Percentiles rank a stretch among this genome's conserved stretches.
phyloP scores from a whole-genome alignment of 2,113 vertebrate genomes.

The Galeopterus variegatus region DNA sequence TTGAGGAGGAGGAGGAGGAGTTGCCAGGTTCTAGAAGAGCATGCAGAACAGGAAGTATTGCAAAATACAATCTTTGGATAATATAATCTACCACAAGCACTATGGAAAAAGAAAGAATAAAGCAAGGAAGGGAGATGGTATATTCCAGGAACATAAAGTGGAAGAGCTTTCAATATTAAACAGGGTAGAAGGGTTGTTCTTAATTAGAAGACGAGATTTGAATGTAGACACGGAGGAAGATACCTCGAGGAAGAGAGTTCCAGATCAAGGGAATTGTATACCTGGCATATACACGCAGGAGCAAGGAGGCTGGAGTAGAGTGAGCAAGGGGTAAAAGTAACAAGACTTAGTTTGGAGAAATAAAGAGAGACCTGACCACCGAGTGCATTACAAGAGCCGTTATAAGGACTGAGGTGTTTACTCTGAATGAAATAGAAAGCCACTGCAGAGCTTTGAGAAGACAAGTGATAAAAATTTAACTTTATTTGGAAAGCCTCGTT shows the following conservation, averaged over 20 bases:
- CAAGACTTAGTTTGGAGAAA: neutral
- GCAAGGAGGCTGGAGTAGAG: neutral
- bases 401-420: neutral
- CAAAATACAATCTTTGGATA: neutral
- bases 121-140: neutral
- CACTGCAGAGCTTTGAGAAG: neutral
- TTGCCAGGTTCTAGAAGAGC: neutral
- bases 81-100: neutral
- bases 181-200: neutral
- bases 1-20: neutral
- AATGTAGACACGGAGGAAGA: neutral
- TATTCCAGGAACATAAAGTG: neutral
- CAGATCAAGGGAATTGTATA: neutral
- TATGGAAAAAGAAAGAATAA: neutral
- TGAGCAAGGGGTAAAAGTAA: neutral
- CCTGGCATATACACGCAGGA: neutral
- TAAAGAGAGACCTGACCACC: neutral
- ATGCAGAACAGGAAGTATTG: neutral
- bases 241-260: neutral
- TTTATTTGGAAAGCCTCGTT: constrained; percentile 16
- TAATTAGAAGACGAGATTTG: neutral
- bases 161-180: neutral
- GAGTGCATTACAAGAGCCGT: neutral
- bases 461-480: neutral
- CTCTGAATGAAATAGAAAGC: constrained; percentile 28